Evolutionary conservation across 2,797 vertebrate species (phyloP).

Genomic region (Hyperoplus immaculatus): DNA sequence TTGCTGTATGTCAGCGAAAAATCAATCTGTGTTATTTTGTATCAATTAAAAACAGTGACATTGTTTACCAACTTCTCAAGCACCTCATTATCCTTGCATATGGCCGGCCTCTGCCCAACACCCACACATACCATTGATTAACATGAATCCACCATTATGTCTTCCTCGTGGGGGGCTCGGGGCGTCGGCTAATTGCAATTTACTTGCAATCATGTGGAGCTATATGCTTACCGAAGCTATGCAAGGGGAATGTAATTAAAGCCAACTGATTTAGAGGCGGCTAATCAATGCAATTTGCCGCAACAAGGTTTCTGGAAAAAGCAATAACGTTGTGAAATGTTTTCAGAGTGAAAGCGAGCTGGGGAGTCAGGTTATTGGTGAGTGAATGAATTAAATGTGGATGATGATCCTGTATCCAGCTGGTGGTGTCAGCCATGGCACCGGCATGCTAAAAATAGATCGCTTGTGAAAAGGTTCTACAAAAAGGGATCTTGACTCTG

Average conservation of each 20-base stretch:
- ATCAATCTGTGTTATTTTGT: not conserved
- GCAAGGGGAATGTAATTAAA: conserved; percentile 80
- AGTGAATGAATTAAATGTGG: conserved; percentile 44
- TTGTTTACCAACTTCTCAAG: conserved; percentile 9
- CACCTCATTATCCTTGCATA: conserved; percentile 48
- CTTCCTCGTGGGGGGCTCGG: conserved; percentile 53
- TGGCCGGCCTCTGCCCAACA: conserved; percentile 41
- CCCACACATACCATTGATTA: conserved; percentile 60
- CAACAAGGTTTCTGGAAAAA: conserved; percentile 77
- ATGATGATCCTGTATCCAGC: conserved; percentile 58
- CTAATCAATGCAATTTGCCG: conserved; percentile 82
- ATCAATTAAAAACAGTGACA: not conserved
- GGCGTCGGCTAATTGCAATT: conserved; percentile 78
- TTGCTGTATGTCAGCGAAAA: conserved; percentile 10
- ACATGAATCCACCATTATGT: conserved; percentile 49
- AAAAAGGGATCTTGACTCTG: conserved; percentile 44
- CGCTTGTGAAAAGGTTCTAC: conserved; percentile 27
- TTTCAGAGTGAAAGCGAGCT: conserved; percentile 48
- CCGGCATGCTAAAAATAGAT: conserved; percentile 70
- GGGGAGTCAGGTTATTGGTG: conserved; percentile 51
- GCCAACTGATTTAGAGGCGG: conserved; percentile 76
- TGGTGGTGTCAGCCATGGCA: conserved; percentile 40
- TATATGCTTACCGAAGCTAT: conserved; percentile 72
- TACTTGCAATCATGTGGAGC: conserved; percentile 70
- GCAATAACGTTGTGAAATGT: conserved; percentile 76